Conservation (phyloP, 2,797 vertebrate genomes). For the Chiloscyllium punctatum region DNA sequence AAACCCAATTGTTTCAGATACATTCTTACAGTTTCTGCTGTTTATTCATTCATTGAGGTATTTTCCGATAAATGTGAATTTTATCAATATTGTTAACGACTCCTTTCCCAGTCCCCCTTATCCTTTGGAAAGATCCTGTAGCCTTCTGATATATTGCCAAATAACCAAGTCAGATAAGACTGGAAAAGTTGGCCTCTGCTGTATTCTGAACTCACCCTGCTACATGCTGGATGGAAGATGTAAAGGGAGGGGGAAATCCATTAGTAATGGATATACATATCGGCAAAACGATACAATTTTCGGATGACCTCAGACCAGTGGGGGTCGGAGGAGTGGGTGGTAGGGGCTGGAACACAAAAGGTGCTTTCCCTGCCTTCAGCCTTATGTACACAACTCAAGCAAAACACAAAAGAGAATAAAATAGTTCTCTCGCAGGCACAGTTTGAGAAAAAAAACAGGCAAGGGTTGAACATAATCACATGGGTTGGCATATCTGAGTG, state of each 20-base stretch:
- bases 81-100: background rate
- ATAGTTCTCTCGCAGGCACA: background rate
- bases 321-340: background rate
- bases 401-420: too few relatives aligned
- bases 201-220: background rate
- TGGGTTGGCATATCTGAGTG: background rate
- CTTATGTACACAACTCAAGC: background rate
- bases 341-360: background rate
- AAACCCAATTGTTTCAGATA: background rate
- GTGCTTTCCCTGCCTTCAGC: background rate
- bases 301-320: background rate
- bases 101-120: background rate
- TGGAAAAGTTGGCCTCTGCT: too few relatives aligned
- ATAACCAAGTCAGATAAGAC: background rate
- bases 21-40: background rate
- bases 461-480: background rate
- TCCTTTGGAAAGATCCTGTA: background rate
- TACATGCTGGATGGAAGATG: background rate
- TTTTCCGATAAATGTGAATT: background rate
- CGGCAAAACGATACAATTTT: background rate
- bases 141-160: background rate
- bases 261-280: background rate
- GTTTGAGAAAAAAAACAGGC: background rate
- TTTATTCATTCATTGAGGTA: background rate
- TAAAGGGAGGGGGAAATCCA: background rate